Evolutionary conservation across 2,888 invertebrate genomes (phyloP).

Genomic region (Cabera pusaria): DNA sequence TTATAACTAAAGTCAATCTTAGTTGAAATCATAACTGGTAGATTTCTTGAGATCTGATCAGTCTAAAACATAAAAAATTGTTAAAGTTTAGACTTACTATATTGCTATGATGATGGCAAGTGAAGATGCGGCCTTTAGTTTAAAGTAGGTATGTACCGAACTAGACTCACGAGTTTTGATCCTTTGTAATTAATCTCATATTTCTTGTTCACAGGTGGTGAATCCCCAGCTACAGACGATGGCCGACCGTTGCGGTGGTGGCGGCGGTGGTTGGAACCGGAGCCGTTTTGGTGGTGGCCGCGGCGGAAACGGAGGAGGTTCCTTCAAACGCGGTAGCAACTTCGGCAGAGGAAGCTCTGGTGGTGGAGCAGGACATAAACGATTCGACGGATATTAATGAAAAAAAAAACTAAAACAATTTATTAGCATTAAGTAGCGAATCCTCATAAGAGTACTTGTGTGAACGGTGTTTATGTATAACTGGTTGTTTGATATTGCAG

Average conservation of each 20-base stretch:
- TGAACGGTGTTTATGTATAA: conserved; percentile 44
- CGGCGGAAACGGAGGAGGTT: conserved; percentile 72
- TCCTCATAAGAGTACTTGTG: conserved; percentile 70
- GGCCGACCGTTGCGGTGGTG: conserved; percentile 87
- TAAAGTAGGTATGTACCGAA: too few species aligned
- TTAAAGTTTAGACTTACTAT: too few species aligned
- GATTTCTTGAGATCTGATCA: too few species aligned
- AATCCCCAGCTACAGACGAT: conserved; percentile 93
- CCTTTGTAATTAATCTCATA: too few species aligned
- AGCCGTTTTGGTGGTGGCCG: conserved; percentile 74
- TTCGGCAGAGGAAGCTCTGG: conserved; percentile 66
- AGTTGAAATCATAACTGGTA: too few species aligned
- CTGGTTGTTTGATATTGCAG: conserved; percentile 52
- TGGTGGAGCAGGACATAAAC: conserved; percentile 60
- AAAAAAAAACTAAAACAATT: too few species aligned
- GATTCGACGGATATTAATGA: conserved; percentile 76
- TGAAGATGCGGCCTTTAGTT: too few species aligned
- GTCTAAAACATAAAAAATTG: too few species aligned
- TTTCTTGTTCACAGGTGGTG: conserved; percentile 88
- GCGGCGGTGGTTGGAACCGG: conserved; percentile 83
- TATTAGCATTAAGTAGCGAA: conserved; percentile 38
- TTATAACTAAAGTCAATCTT: too few species aligned
- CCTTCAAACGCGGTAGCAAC: conserved; percentile 74
- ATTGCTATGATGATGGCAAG: too few species aligned
- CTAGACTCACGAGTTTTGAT: too few species aligned